Conservation (phyloP, 2,888 invertebrate species). For the Acanthacorydalis orientalis region DNA sequence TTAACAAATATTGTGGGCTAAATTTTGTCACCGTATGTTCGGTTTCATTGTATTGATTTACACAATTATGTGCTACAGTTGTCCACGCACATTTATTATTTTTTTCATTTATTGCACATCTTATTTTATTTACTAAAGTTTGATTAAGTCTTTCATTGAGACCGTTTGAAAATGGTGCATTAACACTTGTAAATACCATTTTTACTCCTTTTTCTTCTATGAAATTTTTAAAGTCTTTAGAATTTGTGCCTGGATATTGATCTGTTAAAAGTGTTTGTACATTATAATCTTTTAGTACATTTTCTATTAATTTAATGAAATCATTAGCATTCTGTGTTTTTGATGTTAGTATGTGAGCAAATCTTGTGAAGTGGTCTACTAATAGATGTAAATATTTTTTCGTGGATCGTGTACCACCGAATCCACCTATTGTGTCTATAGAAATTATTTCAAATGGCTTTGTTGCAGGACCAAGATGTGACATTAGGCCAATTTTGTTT, state of each 20-base stretch:
- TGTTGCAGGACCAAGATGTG: slow-evolving; percentile 11
- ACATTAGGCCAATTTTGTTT: slow-evolving; percentile 11
- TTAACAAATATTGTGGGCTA: slow-evolving; percentile 13
- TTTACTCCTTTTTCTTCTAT: slow-evolving; percentile 10
- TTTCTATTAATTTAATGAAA: slow-evolving; percentile 15
- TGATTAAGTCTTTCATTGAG: neutral
- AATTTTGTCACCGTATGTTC: slow-evolving; percentile 3
- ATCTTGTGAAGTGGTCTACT: slow-evolving; percentile 17
- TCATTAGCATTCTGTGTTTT: slow-evolving; percentile 14
- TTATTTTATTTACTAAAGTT: neutral
- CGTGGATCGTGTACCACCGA: slow-evolving; percentile 16
- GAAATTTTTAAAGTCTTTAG: slow-evolving; percentile 16
- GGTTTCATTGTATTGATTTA: neutral
- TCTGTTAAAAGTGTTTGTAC: slow-evolving; percentile 15
- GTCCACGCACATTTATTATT: slow-evolving; percentile 1
- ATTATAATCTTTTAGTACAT: slow-evolving; percentile 9
- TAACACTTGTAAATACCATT: slow-evolving; percentile 11
- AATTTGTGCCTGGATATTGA: slow-evolving; percentile 17
- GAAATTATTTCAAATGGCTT: slow-evolving; percentile 16
- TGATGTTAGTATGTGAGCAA: slow-evolving; percentile 15
- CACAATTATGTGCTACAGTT: neutral
- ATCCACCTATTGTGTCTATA: slow-evolving; percentile 17
- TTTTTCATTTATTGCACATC: slow-evolving; percentile 2
- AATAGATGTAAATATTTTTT: slow-evolving; percentile 17
- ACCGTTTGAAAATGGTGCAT: slow-evolving; percentile 7